Evolutionary conservation across 1,140 invertebrate genomes (phyloP).

Genomic region (Neodiprion fabricii): DNA sequence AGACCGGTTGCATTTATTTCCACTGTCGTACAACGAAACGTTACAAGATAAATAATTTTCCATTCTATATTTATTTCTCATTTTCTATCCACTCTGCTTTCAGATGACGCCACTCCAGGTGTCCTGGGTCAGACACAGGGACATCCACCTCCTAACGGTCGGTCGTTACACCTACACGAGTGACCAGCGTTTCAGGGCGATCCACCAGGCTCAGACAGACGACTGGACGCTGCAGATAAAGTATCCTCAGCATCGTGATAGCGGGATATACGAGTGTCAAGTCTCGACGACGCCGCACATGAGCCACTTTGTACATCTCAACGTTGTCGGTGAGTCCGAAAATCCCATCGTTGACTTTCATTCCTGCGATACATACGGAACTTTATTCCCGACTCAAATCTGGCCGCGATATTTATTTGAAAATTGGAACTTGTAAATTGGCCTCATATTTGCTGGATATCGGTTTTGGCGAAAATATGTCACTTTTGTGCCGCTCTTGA

Average conservation of each 20-base stretch:
- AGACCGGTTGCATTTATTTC: too few species aligned
- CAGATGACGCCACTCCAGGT: slow-evolving; percentile 80
- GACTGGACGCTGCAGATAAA: slow-evolving; percentile 92
- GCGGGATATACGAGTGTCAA: slow-evolving; percentile 90
- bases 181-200: slow-evolving; percentile 86
- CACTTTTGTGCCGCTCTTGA: too few species aligned
- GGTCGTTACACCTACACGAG: slow-evolving; percentile 90
- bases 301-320: slow-evolving; percentile 85
- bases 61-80: not conserved
- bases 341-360: not conserved
- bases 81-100: slow-evolving; percentile 38
- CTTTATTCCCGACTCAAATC: too few species aligned
- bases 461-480: too few species aligned
- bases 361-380: not conserved
- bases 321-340: slow-evolving; percentile 80
- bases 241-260: slow-evolving; percentile 82
- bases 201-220: slow-evolving; percentile 82
- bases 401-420: too few species aligned
- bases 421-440: too few species aligned
- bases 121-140: slow-evolving; percentile 87
- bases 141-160: slow-evolving; percentile 88
- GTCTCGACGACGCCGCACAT: slow-evolving; percentile 88
- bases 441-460: too few species aligned
- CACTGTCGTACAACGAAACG: too few species aligned
- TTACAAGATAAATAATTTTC: too few species aligned